Evolutionary conservation across 2,113 vertebrate genomes (phyloP).

Genomic region (Thalassoma bifasciatum): DNA sequence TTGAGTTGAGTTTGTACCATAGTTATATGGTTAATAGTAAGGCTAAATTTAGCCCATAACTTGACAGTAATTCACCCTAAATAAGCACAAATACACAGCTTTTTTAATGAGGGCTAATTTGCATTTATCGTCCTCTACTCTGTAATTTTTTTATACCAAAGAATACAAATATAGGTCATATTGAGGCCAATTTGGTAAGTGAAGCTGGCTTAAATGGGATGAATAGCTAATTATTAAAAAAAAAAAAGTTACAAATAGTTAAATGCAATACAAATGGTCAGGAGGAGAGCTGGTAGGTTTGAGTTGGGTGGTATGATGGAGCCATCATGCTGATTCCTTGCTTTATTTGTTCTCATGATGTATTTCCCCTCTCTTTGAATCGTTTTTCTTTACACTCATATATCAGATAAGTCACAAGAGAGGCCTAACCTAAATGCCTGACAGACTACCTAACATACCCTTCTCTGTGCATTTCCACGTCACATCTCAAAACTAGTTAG

Average conservation of each 20-base stretch:
- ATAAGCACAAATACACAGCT: too few species aligned
- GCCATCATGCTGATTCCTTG: constrained; percentile 55
- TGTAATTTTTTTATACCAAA: too few species aligned
- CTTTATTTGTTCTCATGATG: constrained; percentile 57
- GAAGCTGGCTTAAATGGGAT: too few species aligned
- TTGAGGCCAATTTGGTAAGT: too few species aligned
- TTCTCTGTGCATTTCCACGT: neutral
- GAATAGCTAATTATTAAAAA: too few species aligned
- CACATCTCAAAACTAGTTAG: neutral
- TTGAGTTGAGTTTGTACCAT: too few species aligned
- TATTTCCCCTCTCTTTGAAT: constrained; percentile 73
- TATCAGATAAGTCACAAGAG: constrained; percentile 52
- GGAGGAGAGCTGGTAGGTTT: constrained; percentile 16
- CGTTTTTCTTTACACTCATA: constrained; percentile 44
- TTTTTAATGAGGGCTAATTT: too few species aligned
- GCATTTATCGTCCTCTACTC: too few species aligned
- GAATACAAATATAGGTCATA: too few species aligned
- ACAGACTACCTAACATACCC: neutral
- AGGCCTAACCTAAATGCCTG: constrained; percentile 43
- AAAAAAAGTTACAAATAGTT: neutral
- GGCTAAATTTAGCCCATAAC: too few species aligned
- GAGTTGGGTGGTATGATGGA: constrained; percentile 26
- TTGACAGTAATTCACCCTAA: too few species aligned
- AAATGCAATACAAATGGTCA: constrained; percentile 27
- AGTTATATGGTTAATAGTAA: too few species aligned